Percentiles rank a stretch among this genome's conserved stretches.
These are phyloP conservation scores for Propithecus deckenii DNA, from an alignment of 2,797 vertebrate species.

Conservation along the genomic window DNA sequence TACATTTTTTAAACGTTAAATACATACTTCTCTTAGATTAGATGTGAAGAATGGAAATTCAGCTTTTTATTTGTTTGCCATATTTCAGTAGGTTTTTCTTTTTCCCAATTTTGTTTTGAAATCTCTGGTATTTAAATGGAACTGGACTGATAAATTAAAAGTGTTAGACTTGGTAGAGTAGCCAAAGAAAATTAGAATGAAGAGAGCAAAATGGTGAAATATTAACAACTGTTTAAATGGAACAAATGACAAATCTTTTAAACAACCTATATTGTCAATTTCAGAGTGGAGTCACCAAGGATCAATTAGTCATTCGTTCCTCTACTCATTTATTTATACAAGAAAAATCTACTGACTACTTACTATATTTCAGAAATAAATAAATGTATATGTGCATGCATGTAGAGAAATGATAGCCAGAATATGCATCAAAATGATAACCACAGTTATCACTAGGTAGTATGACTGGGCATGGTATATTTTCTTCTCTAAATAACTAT, in stretches of 20 bases:
- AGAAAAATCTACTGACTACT: neutral
- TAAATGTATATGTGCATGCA: neutral
- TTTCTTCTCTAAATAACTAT: slow-evolving; percentile 13
- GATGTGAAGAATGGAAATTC: neutral
- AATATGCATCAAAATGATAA: neutral
- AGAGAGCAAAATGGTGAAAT: neutral
- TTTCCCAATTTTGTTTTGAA: neutral
- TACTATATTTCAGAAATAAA: neutral
- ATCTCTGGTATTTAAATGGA: neutral
- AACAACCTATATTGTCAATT: neutral
- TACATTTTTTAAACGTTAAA: neutral
- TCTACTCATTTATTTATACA: neutral
- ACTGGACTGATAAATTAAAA: neutral
- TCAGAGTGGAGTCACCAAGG: neutral
- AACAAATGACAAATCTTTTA: slow-evolving; percentile 2
- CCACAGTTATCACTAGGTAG: neutral
- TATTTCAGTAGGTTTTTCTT: neutral
- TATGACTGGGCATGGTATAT: neutral
- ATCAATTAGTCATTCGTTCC: neutral
- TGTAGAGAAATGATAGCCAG: neutral
- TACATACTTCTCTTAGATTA: neutral
- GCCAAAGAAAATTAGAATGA: neutral
- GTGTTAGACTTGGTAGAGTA: neutral
- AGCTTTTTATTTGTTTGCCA: neutral
- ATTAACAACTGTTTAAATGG: neutral